phyloP scores from a whole-genome alignment of 2,888 invertebrate species.

The Thera britannica region DNA sequence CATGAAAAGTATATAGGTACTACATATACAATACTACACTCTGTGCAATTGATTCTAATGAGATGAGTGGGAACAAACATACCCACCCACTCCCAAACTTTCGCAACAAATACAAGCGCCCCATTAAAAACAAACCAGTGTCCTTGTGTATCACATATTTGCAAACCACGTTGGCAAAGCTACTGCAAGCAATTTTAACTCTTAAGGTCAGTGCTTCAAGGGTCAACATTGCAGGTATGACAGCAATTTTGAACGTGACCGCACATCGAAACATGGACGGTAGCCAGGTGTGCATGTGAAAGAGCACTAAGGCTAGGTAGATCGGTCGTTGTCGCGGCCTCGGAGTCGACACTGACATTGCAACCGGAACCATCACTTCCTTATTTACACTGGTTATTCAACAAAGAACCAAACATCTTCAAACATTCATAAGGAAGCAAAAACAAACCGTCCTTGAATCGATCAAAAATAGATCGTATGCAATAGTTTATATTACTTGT shows the following conservation, averaged over 20 bases:
- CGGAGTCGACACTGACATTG: slow-evolving; percentile 74
- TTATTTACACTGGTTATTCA: slow-evolving; percentile 47
- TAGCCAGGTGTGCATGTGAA: neutral
- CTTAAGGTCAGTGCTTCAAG: neutral
- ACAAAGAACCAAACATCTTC: slow-evolving; percentile 36
- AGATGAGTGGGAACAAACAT: too few relatives aligned
- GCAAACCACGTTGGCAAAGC: neutral
- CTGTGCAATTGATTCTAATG: too few relatives aligned
- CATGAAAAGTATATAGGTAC: too few relatives aligned
- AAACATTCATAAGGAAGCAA: slow-evolving; percentile 37
- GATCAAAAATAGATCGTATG: slow-evolving; percentile 8
- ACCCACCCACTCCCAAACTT: too few relatives aligned
- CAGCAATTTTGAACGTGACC: neutral
- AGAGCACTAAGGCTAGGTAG: slow-evolving; percentile 19
- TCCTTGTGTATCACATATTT: too few relatives aligned
- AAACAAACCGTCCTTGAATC: slow-evolving; percentile 7
- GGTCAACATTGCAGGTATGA: neutral
- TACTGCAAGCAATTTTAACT: neutral
- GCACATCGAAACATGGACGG: neutral
- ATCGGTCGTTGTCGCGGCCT: slow-evolving; percentile 63
- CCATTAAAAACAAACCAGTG: too few relatives aligned
- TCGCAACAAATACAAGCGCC: too few relatives aligned
- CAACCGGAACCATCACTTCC: slow-evolving; percentile 72
- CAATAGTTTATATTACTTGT: neutral
- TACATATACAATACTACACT: too few relatives aligned